These are phyloP conservation scores for Anableps anableps DNA, from an alignment of 2,797 vertebrate genomes.

Conservation along the genomic window DNA sequence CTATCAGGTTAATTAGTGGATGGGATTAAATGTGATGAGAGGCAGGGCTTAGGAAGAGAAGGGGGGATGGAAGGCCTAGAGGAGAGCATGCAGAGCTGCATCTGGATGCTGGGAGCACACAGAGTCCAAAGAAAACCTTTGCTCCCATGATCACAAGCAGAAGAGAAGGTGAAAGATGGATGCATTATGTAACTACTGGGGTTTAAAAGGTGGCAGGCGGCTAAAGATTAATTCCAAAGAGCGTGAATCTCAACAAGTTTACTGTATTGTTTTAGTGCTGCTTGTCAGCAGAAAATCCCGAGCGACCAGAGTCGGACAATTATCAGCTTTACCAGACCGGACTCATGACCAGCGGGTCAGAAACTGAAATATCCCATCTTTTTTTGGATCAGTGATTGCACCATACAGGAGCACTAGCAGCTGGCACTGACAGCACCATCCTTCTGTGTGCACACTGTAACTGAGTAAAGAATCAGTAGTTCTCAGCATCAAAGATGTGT, in stretches of 20 bases:
- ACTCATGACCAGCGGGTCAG: neutral
- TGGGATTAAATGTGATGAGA: slow-evolving; percentile 45
- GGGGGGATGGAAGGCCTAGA: neutral
- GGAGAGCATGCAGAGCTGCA: slow-evolving; percentile 15
- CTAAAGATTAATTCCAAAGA: neutral
- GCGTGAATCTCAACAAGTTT: neutral
- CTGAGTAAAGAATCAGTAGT: neutral
- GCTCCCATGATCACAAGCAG: neutral
- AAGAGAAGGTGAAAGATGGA: neutral
- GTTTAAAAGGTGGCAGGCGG: neutral
- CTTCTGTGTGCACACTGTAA: neutral
- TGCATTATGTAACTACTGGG: neutral
- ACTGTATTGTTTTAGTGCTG: neutral
- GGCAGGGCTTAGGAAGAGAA: slow-evolving; percentile 22
- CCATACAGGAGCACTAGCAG: neutral
- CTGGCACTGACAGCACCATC: neutral
- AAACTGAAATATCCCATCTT: neutral
- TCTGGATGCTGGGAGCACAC: slow-evolving; percentile 14
- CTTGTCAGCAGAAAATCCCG: neutral
- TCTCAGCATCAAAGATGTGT: neutral
- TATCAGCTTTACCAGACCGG: neutral
- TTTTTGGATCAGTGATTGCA: neutral
- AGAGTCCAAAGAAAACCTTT: slow-evolving; percentile 20
- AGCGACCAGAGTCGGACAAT: neutral
- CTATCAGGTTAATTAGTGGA: slow-evolving; percentile 71